Percentiles rank a stretch among this genome's conserved stretches.
Conservation (phyloP, 2,797 vertebrate species). For the Malacoraja senta region DNA sequence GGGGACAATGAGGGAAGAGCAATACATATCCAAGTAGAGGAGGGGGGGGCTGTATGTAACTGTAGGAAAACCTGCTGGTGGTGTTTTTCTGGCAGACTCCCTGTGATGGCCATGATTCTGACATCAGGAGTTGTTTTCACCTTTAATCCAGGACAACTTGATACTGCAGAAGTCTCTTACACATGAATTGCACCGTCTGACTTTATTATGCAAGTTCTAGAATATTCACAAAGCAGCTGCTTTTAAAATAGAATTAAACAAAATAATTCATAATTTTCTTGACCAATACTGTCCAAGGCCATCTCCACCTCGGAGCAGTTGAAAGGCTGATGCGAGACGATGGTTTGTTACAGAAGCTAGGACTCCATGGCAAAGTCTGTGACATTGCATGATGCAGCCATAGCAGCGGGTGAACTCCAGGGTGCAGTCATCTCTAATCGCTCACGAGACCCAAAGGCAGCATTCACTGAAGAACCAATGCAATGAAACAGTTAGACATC, state of each 20-base stretch:
- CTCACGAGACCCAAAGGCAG: slow-evolving; percentile 78
- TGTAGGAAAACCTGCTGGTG: no score
- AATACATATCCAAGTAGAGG: no score
- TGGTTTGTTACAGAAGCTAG: slow-evolving; percentile 43
- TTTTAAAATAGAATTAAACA: neutral
- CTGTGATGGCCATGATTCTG: no score
- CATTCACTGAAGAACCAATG: slow-evolving; percentile 63
- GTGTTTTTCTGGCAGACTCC: no score
- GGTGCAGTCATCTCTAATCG: slow-evolving; percentile 59
- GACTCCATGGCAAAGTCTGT: slow-evolving; percentile 68
- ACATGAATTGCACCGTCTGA: neutral
- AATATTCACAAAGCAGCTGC: neutral
- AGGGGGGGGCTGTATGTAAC: no score
- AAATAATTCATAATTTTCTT: neutral
- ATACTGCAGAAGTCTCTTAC: neutral
- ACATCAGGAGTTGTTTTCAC: neutral
- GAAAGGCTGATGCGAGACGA: neutral
- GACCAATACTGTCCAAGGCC: neutral
- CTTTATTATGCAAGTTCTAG: neutral
- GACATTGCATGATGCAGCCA: slow-evolving; percentile 46
- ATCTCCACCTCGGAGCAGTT: neutral
- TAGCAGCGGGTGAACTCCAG: slow-evolving; percentile 49
- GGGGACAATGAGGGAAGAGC: no score
- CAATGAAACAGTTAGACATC: neutral
- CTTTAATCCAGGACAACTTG: neutral